These are phyloP conservation scores for Diarsia brunnea DNA, from an alignment of 2,888 invertebrate species.

Conservation along the genomic window DNA sequence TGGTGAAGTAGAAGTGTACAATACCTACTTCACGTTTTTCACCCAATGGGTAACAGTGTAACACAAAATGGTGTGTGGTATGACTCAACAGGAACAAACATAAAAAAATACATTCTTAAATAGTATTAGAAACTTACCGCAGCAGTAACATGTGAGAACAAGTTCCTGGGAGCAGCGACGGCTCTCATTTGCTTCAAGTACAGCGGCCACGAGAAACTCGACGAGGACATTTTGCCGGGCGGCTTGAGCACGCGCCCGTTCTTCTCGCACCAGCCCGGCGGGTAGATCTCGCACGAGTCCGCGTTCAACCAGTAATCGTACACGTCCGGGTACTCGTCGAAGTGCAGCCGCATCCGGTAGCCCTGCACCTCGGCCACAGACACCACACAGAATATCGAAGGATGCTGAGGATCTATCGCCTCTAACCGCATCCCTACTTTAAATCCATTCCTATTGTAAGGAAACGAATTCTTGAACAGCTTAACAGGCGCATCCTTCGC, in stretches of 20 bases:
- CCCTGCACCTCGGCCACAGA: conserved; percentile 96
- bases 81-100: no score
- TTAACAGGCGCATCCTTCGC: conserved; percentile 94
- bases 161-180: conserved; percentile 94
- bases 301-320: conserved; percentile 99
- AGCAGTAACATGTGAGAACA: conserved; percentile 93
- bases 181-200: conserved; percentile 95
- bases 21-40: no score
- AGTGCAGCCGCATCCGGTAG: conserved; percentile 96
- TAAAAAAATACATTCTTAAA: background rate
- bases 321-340: conserved; percentile 97
- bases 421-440: conserved; percentile 97
- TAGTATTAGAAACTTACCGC: conserved; percentile 85
- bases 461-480: conserved; percentile 95
- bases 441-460: conserved; percentile 94
- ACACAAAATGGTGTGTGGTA: no score
- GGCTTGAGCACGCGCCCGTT: conserved; percentile 95
- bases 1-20: no score
- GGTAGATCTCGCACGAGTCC: conserved; percentile 97
- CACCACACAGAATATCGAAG: conserved; percentile 96
- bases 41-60: no score
- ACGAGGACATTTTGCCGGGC: conserved; percentile 92
- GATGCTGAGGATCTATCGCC: conserved; percentile 98
- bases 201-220: conserved; percentile 95
- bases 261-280: conserved; percentile 98